These are phyloP conservation scores for Albula glossodonta DNA, from an alignment of 2,113 vertebrate genomes.

Conservation along the genomic window DNA sequence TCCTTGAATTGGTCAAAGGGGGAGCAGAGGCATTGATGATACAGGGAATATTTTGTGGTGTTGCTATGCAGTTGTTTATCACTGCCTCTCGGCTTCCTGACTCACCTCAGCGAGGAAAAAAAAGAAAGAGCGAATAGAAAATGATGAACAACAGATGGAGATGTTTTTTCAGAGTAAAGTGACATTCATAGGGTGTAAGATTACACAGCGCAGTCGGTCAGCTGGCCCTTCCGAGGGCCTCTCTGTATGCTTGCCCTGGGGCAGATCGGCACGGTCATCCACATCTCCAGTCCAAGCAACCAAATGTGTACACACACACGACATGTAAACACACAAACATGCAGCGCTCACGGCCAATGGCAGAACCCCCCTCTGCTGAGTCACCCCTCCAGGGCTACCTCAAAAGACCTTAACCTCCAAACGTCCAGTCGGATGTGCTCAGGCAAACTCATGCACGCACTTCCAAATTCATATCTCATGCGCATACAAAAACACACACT, in stretches of 20 bases:
- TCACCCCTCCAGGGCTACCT: not conserved
- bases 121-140: slow-evolving; percentile 1
- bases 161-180: slow-evolving; percentile 5
- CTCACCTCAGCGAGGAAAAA: not conserved
- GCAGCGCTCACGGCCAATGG: not conserved
- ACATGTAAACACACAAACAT: no score
- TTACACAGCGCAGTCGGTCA: slow-evolving; percentile 7
- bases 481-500: no score
- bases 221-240: not conserved
- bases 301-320: not conserved
- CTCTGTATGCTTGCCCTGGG: not conserved
- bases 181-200: slow-evolving; percentile 15
- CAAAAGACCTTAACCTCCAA: not conserved
- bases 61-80: slow-evolving; percentile 6
- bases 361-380: not conserved
- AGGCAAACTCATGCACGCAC: not conserved
- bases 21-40: not conserved
- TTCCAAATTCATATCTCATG: no score
- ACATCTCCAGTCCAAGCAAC: not conserved
- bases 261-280: not conserved
- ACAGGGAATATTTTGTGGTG: not conserved
- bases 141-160: slow-evolving; percentile 9
- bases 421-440: not conserved
- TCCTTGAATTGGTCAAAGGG: not conserved
- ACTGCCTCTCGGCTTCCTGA: not conserved